phyloP scores from a whole-genome alignment of 2,113 vertebrate species.

The Genyomyrus donnyi region DNA sequence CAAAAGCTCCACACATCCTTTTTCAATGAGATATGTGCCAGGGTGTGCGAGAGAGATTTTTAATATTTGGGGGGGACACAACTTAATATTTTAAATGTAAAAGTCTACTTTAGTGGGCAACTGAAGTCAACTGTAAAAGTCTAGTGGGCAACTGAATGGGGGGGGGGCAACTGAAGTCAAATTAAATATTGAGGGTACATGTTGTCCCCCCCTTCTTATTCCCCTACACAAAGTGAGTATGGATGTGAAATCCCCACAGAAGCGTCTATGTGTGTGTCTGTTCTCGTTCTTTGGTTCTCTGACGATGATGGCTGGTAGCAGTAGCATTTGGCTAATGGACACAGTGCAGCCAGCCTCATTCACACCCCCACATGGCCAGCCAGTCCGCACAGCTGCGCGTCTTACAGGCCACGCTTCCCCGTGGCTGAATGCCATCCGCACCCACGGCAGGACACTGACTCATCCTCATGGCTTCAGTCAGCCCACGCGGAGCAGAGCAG shows the following conservation, averaged over 20 bases:
- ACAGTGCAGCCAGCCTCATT: not conserved
- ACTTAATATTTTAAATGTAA: not conserved
- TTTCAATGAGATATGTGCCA: not conserved
- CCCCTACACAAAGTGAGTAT: not conserved
- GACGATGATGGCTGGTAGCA: not conserved
- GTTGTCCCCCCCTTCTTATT: not conserved
- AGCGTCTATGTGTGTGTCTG: not conserved
- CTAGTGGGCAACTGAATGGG: not conserved
- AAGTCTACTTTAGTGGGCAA: not conserved
- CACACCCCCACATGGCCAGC: no score
- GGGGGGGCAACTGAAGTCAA: not conserved
- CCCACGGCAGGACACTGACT: not conserved
- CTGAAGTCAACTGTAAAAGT: not conserved
- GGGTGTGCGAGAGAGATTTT: not conserved
- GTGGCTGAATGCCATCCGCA: not conserved
- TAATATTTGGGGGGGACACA: not conserved
- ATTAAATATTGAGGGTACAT: not conserved
- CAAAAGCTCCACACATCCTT: not conserved
- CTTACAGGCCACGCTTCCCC: not conserved
- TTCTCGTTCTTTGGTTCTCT: not conserved
- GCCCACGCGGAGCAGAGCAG: not conserved
- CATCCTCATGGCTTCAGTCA: not conserved
- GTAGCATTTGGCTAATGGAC: not conserved
- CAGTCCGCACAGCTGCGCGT: not conserved
- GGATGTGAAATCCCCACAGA: not conserved